A percentile compares a stretch with the other conserved stretches of the same genome.
These are phyloP conservation scores for Mesorhabditis sp. DNA, from an alignment of 2,888 invertebrate species.

Conservation along the genomic window DNA sequence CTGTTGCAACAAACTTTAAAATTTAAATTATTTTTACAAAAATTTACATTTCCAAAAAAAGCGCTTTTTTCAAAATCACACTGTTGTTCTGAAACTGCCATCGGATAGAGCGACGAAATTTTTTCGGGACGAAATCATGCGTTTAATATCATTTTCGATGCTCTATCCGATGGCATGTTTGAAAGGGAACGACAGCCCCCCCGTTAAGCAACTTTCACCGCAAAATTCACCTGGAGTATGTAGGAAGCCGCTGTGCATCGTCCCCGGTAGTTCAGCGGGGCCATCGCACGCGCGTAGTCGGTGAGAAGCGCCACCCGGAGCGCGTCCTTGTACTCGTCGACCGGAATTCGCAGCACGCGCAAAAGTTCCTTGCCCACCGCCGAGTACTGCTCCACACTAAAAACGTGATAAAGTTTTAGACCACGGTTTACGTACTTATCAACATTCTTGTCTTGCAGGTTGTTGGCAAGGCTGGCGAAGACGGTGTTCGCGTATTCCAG, in stretches of 20 bases:
- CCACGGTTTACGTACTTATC: slow-evolving; percentile 59
- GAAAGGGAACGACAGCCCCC: background rate
- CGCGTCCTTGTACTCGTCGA: slow-evolving; percentile 89
- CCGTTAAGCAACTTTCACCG: too few relatives aligned
- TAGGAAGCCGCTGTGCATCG: slow-evolving; percentile 82
- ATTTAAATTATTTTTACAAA: too few relatives aligned
- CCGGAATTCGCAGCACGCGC: slow-evolving; percentile 85
- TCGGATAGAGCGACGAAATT: too few relatives aligned
- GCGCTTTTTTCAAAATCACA: too few relatives aligned
- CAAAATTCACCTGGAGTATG: slow-evolving; percentile 66
- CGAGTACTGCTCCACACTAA: slow-evolving; percentile 73
- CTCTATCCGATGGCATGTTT: background rate
- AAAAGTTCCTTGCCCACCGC: slow-evolving; percentile 87
- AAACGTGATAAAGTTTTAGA: slow-evolving; percentile 11
- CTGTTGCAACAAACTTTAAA: background rate
- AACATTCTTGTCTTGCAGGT: slow-evolving; percentile 82
- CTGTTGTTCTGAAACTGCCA: too few relatives aligned
- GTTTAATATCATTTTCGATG: background rate
- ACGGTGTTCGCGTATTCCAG: slow-evolving; percentile 93
- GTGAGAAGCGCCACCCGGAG: slow-evolving; percentile 80
- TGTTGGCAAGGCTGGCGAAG: slow-evolving; percentile 80
- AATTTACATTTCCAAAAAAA: too few relatives aligned
- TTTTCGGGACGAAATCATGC: too few relatives aligned
- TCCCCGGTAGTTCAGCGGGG: slow-evolving; percentile 77
- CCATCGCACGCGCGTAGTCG: slow-evolving; percentile 80